These are phyloP conservation scores for Craseonycteris thonglongyai DNA, from an alignment of 2,113 vertebrate genomes.

Conservation along the genomic window DNA sequence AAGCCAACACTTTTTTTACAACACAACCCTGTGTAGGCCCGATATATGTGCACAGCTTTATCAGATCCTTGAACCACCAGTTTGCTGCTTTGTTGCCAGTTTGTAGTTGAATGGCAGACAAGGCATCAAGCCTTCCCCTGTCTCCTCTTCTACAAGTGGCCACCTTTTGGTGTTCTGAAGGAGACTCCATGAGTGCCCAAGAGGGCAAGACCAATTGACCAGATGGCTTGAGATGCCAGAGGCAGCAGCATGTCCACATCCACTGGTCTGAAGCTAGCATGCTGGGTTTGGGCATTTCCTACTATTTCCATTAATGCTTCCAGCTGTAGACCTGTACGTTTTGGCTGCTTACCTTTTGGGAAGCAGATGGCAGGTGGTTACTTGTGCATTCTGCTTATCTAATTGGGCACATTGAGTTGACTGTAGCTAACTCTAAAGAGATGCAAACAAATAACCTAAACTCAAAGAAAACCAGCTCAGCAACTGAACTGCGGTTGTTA, in stretches of 20 bases:
- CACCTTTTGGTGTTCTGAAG: background rate
- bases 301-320: background rate
- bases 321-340: slow-evolving; percentile 9
- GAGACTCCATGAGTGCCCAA: background rate
- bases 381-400: slow-evolving; percentile 22
- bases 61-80: background rate
- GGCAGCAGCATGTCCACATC: too few relatives aligned
- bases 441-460: slow-evolving; percentile 38
- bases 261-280: rapidly evolving
- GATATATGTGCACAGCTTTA: background rate
- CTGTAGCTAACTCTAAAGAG: slow-evolving; percentile 41
- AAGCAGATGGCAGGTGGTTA: slow-evolving; percentile 50
- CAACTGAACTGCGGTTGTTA: slow-evolving; percentile 36
- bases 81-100: background rate
- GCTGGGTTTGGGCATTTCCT: background rate
- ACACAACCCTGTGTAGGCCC: background rate
- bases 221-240: background rate
- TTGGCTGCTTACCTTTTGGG: slow-evolving; percentile 39
- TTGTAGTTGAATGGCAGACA: background rate
- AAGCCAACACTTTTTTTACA: background rate
- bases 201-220: background rate
- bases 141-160: background rate
- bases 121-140: background rate
- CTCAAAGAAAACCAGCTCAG: background rate
- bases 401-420: slow-evolving; percentile 43